Conservation (phyloP, 2,888 invertebrate genomes). For the Strigamia crassipes region DNA sequence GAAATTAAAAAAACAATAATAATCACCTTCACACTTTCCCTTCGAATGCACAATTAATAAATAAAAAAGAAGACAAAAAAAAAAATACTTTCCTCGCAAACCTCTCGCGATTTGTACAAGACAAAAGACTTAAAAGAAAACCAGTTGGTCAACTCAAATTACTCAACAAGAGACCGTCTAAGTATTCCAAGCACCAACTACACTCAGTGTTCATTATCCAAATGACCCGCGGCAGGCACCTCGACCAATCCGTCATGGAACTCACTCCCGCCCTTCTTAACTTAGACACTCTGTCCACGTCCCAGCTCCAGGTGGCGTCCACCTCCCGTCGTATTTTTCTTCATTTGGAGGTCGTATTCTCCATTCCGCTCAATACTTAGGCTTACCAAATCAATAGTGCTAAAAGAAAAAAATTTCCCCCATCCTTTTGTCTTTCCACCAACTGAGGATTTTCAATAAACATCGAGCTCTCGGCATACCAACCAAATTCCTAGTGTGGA, state of each 20-base stretch:
- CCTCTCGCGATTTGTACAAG: slow-evolving; percentile 22
- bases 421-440: background rate
- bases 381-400: slow-evolving; percentile 14
- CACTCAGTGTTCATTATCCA: slow-evolving; percentile 34
- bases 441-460: background rate
- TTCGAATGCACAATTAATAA: background rate
- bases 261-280: background rate
- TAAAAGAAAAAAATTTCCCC: background rate
- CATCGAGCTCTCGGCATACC: background rate
- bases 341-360: slow-evolving; percentile 23
- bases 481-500: background rate
- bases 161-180: slow-evolving; percentile 27
- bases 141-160: slow-evolving; percentile 34
- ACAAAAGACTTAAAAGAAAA: slow-evolving; percentile 22
- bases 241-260: slow-evolving; percentile 20
- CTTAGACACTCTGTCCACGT: slow-evolving; percentile 16
- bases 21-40: background rate
- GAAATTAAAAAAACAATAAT: background rate
- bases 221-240: slow-evolving; percentile 16
- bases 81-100: background rate
- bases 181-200: slow-evolving; percentile 16
- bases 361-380: slow-evolving; percentile 23
- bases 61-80: background rate
- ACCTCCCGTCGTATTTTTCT: slow-evolving; percentile 17
- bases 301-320: slow-evolving; percentile 7